These are phyloP conservation scores for Ctenomys sociabilis DNA, from an alignment of 2,113 vertebrate genomes.

Conservation along the genomic window DNA sequence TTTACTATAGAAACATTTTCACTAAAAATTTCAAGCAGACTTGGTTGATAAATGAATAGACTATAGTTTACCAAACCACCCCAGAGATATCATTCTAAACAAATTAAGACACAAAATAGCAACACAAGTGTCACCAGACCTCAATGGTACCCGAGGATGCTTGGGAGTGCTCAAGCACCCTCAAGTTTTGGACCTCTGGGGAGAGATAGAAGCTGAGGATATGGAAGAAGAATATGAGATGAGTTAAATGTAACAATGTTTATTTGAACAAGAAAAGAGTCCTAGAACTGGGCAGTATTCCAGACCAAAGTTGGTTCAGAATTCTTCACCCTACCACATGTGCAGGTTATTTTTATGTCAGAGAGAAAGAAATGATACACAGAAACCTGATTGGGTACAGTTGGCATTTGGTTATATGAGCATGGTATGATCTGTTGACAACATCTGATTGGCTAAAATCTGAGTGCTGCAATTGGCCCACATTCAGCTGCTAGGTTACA, in stretches of 20 bases:
- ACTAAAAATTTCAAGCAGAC: not conserved
- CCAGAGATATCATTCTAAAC: not conserved
- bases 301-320: slow-evolving; percentile 49
- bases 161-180: not conserved
- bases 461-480: not conserved
- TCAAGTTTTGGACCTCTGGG: not conserved
- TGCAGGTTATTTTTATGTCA: slow-evolving; percentile 41
- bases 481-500: not conserved
- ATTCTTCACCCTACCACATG: slow-evolving; percentile 40
- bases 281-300: not conserved
- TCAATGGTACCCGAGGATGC: not conserved
- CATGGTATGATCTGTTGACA: not conserved
- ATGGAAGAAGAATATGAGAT: not conserved
- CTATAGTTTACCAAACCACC: not conserved
- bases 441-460: not conserved
- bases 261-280: slow-evolving; percentile 46
- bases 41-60: not conserved
- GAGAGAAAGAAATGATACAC: slow-evolving; percentile 18
- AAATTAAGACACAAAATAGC: not conserved
- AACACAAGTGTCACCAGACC: not conserved
- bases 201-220: not conserved
- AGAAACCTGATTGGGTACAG: not conserved
- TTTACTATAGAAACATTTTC: not conserved
- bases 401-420: not conserved
- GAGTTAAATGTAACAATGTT: slow-evolving; percentile 49